Conservation (phyloP, 2,113 vertebrate species). For the Pterocles orientalis region DNA sequence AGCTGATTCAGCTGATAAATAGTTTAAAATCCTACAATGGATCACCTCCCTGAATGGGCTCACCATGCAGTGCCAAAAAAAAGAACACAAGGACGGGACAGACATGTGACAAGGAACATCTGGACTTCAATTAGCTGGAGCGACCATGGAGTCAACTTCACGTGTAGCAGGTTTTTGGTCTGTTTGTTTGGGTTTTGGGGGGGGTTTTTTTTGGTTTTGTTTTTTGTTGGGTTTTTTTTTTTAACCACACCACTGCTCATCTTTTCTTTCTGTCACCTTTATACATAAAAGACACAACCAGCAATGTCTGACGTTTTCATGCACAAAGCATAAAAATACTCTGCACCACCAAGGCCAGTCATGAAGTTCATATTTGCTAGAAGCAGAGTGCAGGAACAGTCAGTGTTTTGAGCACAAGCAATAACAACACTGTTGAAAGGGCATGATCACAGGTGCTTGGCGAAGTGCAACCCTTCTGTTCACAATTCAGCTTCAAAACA, state of each 20-base stretch:
- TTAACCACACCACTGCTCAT: not conserved
- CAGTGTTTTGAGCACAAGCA: rapidly evolving
- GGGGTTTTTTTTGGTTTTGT: too few species aligned
- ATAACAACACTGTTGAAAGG: not conserved
- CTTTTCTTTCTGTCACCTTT: not conserved
- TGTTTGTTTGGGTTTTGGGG: too few species aligned
- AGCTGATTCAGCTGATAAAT: not conserved
- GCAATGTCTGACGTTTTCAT: not conserved
- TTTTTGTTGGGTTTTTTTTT: not conserved
- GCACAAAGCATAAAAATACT: not conserved
- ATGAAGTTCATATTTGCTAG: not conserved
- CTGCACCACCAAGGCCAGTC: not conserved
- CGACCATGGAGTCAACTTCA: not conserved
- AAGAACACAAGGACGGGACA: not conserved
- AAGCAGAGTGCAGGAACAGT: not conserved
- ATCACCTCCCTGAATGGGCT: not conserved
- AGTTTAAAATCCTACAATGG: not conserved
- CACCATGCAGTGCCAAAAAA: not conserved
- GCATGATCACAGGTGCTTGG: rapidly evolving
- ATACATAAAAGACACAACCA: not conserved
- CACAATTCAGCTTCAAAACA: not conserved
- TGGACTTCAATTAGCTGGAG: not conserved
- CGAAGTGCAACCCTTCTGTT: not conserved
- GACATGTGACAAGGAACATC: not conserved
- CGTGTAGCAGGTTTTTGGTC: too few species aligned